Conservation (phyloP, 2,113 vertebrate genomes). For the Lophius piscatorius region DNA sequence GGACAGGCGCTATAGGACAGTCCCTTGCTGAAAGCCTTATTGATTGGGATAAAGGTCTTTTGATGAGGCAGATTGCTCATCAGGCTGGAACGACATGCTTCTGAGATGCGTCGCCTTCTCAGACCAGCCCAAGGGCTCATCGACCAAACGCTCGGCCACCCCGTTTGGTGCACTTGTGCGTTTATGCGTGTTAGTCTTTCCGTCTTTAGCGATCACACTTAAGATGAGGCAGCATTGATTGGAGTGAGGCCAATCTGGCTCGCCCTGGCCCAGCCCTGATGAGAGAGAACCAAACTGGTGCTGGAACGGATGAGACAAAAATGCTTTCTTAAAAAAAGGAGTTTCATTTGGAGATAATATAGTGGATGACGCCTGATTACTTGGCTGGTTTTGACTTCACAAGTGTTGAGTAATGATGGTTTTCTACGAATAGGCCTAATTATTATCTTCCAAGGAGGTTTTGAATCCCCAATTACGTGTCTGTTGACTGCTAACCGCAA, state of each 20-base stretch:
- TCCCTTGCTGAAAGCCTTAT: constrained; percentile 74
- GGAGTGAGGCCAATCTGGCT: constrained; percentile 49
- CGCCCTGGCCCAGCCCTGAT: constrained; percentile 44
- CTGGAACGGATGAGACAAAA: too few relatives aligned
- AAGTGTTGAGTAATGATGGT: too few relatives aligned
- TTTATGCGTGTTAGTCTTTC: constrained; percentile 23
- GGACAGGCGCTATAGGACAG: constrained; percentile 40
- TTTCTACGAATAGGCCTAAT: too few relatives aligned
- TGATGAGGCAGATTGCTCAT: constrained; percentile 82
- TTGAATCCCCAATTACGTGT: too few relatives aligned
- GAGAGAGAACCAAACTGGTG: constrained; percentile 12
- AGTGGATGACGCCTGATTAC: too few relatives aligned
- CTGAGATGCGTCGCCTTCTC: constrained; percentile 75
- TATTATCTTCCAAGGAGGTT: too few relatives aligned
- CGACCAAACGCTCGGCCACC: constrained; percentile 59
- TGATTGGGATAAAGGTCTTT: constrained; percentile 80
- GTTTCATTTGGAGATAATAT: too few relatives aligned
- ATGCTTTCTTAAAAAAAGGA: too few relatives aligned
- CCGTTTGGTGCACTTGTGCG: constrained; percentile 35
- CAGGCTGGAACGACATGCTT: constrained; percentile 79
- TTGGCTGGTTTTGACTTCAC: too few relatives aligned
- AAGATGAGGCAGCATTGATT: constrained; percentile 70
- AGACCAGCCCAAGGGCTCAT: constrained; percentile 70
- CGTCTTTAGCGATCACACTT: constrained; percentile 66
- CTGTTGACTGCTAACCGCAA: too few relatives aligned